These are phyloP conservation scores for Toxotes lorentzi DNA, from an alignment of 2,797 vertebrate species.

Conservation along the genomic window DNA sequence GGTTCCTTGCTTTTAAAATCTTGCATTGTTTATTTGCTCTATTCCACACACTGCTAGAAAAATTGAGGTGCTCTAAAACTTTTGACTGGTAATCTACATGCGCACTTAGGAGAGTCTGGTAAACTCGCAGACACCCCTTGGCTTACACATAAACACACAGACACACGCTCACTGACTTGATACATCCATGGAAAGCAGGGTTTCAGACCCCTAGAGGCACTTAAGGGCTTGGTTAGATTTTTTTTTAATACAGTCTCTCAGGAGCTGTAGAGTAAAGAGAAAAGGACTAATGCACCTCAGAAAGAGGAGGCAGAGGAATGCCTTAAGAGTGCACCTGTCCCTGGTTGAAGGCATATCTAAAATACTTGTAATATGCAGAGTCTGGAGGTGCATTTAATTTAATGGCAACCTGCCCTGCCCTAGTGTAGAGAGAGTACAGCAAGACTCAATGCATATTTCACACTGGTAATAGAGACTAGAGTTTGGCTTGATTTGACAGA, in stretches of 20 bases:
- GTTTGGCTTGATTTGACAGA: constrained; percentile 44
- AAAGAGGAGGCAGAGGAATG: constrained; percentile 15
- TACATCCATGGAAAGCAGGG: constrained; percentile 43
- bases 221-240: constrained; percentile 40
- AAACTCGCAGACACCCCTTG: constrained; percentile 36
- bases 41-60: too few species aligned
- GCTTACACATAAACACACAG: constrained; percentile 22
- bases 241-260: constrained; percentile 48
- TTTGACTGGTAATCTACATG: too few species aligned
- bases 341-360: constrained; percentile 46
- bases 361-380: constrained; percentile 43
- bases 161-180: constrained; percentile 35
- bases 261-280: constrained; percentile 60
- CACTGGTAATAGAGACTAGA: constrained; percentile 30
- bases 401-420: background rate
- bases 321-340: constrained; percentile 38
- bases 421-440: background rate
- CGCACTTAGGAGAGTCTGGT: constrained; percentile 26
- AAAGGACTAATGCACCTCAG: constrained; percentile 39
- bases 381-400: constrained; percentile 34
- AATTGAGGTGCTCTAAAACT: too few species aligned
- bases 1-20: too few species aligned
- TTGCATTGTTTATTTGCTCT: too few species aligned
- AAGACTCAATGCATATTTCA: constrained; percentile 43
- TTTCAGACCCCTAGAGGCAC: constrained; percentile 41